Base-by-base conservation (phyloP, 2,888 invertebrate genomes). In the Pycnomerus fuliginosus region DNA sequence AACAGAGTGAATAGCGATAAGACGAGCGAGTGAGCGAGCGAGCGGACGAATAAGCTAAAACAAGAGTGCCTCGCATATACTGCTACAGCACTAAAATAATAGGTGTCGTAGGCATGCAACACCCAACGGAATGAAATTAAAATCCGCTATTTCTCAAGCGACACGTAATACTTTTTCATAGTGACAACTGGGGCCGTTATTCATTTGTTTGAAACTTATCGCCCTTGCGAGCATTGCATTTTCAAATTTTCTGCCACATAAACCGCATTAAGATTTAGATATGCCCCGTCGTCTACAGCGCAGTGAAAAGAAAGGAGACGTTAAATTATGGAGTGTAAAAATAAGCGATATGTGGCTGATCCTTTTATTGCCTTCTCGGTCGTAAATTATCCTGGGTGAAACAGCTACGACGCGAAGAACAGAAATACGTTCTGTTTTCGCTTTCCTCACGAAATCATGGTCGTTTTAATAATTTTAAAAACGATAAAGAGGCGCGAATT, bases 261-360 rank as follows among this genome's bases (percentile, higher is more conserved):
- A 68, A 67, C 60, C 61, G 58, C 64, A 56, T 66, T 64, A 64
- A 65, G 65, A 63, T 64, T 64, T 64, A 62, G 62, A 59, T 61
- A 60, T 55, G 59, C 58, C 48, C 43, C 50, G 48, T 51, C 58
- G 58, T 57, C 52, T 54, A 52, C 46, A 46, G 47, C 51, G 48
- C 39, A 48, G 53, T 45, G 52, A 48, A 52, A 55, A 54, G 55
- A 60, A 61, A 55, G 60, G 55, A 60, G 58, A 37, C 31, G 52
- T 60, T 66, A 67, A 68, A 64, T 68, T 68, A 68, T 67, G 65
- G 62, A 64, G 67, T 69, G 67, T 64, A 68, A 67, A 68, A 67
- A 67, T 65, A 67, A 65, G 65, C 67, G 66, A 67, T 69, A 67
- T 68, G 67, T 68, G 64, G 62, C 63, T 65, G 68, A 67, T 68